Base-by-base conservation (phyloP, 1,140 invertebrate genomes). In the Penaeus indicus region DNA sequence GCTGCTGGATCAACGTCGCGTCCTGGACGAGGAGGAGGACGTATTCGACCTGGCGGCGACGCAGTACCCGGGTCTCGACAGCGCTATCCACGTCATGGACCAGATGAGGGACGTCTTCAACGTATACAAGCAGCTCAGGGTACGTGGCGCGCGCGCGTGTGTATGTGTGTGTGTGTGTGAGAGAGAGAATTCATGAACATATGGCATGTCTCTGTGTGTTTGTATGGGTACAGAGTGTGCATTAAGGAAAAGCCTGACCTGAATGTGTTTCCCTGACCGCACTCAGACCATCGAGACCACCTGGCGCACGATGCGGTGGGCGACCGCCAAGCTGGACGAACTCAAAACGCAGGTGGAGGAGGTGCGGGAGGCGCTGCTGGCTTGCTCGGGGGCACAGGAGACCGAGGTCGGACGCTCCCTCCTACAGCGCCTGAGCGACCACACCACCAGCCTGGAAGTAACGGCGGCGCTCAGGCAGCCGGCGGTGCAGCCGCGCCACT, bases 11-110 rank as follows among this genome's bases (percentile, higher is more conserved):
- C 54, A 81, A 16, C 81, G 85, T 25, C 61, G 78, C 8, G 47
- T 27, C 21, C 84, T 90, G 64, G 90, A 90, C 63, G 61, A 90
- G 69, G 90, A 90, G 25, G 90, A 88, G n/a, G 90, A 90, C 25
- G 84, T 88, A 3, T 90, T 88, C 81, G 86, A 90, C 80, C 75
- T 90, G 63, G 75, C 90, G 25, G 86, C 80, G 47, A 82, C 87
- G 18, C 86, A 88, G 78, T 90, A 88, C 67, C 90, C 86, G 22
- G 86, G 84, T 10, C 83, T 90, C 42, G 86, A 88, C 54, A 16
- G 85, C 22, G 86, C 87, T 54, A 77, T 81, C 18, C 19, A 60
- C 1, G 80, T 81, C 42, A 80, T 90, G 86, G 47, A 25, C 0
- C 60, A 85, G 13, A 64, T 88, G 25, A 80, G 47, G n/a, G 86